Evolutionary conservation across 2,113 vertebrate genomes (phyloP).

Genomic region (Glaucidium brasilianum): DNA sequence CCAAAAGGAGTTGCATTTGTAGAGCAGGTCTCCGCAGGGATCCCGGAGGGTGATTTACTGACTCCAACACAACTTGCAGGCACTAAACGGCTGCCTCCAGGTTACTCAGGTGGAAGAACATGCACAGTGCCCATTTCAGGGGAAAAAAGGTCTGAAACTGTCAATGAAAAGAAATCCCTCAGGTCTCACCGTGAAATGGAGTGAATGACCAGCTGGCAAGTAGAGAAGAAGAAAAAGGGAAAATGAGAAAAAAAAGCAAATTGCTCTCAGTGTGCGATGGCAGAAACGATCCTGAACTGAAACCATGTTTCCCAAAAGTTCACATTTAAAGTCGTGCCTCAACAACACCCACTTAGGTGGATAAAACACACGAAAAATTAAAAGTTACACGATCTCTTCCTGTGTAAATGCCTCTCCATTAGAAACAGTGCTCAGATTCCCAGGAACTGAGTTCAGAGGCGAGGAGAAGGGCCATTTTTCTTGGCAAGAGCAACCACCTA

Average conservation of each 20-base stretch:
- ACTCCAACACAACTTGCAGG: not conserved
- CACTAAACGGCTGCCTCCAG: not conserved
- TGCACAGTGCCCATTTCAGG: not conserved
- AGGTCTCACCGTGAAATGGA: not conserved
- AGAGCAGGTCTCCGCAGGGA: not conserved
- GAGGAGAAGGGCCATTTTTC: not conserved
- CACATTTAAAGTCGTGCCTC: not conserved
- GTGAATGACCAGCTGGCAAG: not conserved
- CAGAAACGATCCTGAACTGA: not conserved
- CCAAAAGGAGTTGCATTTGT: not conserved
- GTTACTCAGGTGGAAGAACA: constrained; percentile 23
- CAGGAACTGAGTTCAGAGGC: not conserved
- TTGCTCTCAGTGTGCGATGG: not conserved
- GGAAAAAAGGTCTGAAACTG: not conserved
- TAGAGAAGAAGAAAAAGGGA: not conserved
- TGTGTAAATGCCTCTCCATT: not conserved
- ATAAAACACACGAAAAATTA: not conserved
- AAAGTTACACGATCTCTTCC: not conserved
- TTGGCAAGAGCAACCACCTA: fast-evolving
- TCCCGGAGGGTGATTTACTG: not conserved
- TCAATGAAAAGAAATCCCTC: not conserved
- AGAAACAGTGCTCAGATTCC: not conserved
- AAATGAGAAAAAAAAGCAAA: not conserved
- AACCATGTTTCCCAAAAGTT: not conserved
- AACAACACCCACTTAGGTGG: not conserved